Evolutionary conservation across 2,888 invertebrate genomes (phyloP), one percentile per base, ranked within the genome.

Genomic region (Drosophila ezoana): DNA sequence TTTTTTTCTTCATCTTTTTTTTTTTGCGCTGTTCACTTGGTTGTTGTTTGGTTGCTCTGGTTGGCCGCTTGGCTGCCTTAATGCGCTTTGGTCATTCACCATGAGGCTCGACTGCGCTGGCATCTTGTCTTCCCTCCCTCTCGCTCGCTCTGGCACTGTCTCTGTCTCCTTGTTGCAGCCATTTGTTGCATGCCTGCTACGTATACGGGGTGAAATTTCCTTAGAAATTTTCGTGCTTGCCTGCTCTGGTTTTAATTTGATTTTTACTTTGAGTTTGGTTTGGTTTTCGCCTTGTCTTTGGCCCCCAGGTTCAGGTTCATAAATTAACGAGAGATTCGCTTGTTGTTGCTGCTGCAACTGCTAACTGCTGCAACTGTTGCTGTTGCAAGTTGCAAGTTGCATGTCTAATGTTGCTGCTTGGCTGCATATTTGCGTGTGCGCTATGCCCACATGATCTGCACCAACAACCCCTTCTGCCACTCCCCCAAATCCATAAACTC

Each of bases 161-260:
- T 6, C 28, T 32, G 8, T 9, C 51, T 16, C 13, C 3, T 37
- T 43, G 69, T 52, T 67, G 69, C 80, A 57, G 72, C 59, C 49
- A 62, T 66, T 70, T 87, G 89, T 84, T 86, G 86, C 87, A 75
- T 86, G 87, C 77, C 58, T 52, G 33, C 87, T 68, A 59, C 67
- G 70, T 80, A 81, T 86, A 86, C 89, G 85, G 85, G 87, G 89
- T 86, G 85, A 86, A 86, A 89, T 89, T 86, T 89, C 89, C 88
- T 88, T 86, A 89, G 89, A 86, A 89, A 88, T 86, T 84, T 89
- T 89, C 87, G 87, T 89, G 85, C 89, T 89, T 89, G 85, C 89
- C 84, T 89, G 89, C 89, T 86, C 85, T 89, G 87, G 84, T 86
- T 86, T 86, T 85, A 88, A 89, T 89, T 85, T 89, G 89, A 88